Conservation (phyloP, 2,113 vertebrate species). For the Glareola pratincola region DNA sequence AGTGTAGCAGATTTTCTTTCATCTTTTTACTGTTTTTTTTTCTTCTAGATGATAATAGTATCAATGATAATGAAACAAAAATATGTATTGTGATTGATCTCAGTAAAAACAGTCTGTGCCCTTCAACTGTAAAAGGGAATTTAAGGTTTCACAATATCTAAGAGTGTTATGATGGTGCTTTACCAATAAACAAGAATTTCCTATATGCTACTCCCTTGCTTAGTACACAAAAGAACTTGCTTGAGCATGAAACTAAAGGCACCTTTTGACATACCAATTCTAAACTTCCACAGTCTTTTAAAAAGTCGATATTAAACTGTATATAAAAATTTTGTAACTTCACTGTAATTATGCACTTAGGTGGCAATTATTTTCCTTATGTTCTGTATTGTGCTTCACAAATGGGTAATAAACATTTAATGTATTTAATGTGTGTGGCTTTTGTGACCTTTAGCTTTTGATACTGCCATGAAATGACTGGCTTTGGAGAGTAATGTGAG, state of each 20-base stretch:
- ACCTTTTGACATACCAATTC: background rate
- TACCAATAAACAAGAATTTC: background rate
- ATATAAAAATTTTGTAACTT: background rate
- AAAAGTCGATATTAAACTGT: background rate
- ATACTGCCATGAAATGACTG: background rate
- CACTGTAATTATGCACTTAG: background rate
- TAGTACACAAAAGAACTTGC: background rate
- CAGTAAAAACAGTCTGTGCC: background rate
- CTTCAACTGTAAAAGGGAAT: background rate
- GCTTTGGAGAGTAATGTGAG: background rate
- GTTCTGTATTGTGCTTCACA: background rate
- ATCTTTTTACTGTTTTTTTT: background rate
- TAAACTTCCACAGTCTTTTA: background rate
- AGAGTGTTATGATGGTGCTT: background rate
- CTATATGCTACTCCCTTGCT: background rate
- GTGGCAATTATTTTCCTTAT: background rate
- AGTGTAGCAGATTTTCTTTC: constrained; percentile 9
- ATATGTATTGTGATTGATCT: background rate
- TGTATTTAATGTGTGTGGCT: background rate
- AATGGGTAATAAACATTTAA: background rate
- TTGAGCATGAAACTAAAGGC: background rate
- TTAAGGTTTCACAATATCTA: background rate
- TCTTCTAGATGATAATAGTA: background rate
- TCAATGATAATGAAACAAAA: background rate
- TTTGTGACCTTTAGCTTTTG: background rate